phyloP scores from a whole-genome alignment of 2,888 invertebrate species.

The Tillus elongatus region DNA sequence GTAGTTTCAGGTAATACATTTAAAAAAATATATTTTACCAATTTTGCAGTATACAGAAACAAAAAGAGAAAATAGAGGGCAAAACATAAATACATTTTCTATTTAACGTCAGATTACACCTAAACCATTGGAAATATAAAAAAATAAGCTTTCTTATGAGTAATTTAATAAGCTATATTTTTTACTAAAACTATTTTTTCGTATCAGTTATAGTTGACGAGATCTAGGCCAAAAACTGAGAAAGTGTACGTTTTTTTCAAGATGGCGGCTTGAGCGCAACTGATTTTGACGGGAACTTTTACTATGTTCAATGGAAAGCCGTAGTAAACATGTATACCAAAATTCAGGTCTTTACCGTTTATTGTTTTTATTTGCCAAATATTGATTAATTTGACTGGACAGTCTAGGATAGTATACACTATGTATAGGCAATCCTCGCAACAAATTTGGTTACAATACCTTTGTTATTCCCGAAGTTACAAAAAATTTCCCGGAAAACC shows the following conservation, averaged over 20 bases:
- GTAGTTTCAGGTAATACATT: conserved; percentile 2
- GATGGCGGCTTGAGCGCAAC: background rate
- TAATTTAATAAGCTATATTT: conserved; percentile 1
- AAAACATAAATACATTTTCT: background rate
- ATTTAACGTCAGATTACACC: conserved; percentile 2
- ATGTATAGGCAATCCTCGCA: too few relatives aligned
- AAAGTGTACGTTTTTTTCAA: conserved; percentile 1
- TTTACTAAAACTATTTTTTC: background rate
- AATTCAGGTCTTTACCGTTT: conserved; percentile 2
- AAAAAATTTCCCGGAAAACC: too few relatives aligned
- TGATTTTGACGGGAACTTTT: conserved; percentile 2
- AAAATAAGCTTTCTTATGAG: background rate
- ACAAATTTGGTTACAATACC: too few relatives aligned
- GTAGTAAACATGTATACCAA: conserved; percentile 2
- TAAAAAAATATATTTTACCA: background rate
- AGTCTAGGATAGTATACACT: conserved; percentile 6
- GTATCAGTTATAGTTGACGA: conserved; percentile 1
- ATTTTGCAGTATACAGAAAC: conserved; percentile 3
- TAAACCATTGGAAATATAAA: conserved; percentile 1
- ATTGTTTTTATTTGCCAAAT: conserved; percentile 1
- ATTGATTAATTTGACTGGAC: background rate
- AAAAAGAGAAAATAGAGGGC: background rate
- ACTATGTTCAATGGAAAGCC: conserved; percentile 1
- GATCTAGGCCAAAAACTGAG: conserved; percentile 2
- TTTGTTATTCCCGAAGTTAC: too few relatives aligned